phyloP scores from a whole-genome alignment of 2,113 vertebrate species.

The Hippocampus comes region DNA sequence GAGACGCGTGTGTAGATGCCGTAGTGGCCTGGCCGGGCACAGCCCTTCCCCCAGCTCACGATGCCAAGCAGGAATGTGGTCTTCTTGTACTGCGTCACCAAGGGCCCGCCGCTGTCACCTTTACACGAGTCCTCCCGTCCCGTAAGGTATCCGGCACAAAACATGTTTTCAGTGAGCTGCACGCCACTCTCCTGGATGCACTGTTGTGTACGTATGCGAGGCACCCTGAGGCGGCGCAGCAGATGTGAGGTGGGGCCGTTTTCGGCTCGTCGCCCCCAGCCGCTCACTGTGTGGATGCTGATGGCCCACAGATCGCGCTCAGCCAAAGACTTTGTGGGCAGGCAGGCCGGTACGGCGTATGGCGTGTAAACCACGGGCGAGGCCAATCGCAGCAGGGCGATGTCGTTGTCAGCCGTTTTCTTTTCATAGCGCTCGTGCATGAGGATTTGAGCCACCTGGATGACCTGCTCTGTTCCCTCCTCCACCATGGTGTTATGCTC shows the following conservation, averaged over 20 bases:
- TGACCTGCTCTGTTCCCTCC: slow-evolving; percentile 79
- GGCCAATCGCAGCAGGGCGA: slow-evolving; percentile 78
- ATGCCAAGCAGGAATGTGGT: slow-evolving; percentile 87
- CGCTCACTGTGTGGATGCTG: slow-evolving; percentile 79
- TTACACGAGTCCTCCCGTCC: slow-evolving; percentile 85
- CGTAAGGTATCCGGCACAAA: slow-evolving; percentile 87
- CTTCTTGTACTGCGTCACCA: slow-evolving; percentile 80
- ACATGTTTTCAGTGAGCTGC: slow-evolving; percentile 85
- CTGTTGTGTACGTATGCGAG: slow-evolving; percentile 79
- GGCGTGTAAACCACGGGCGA: slow-evolving; percentile 65
- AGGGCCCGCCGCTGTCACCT: slow-evolving; percentile 90
- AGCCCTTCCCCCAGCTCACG: slow-evolving; percentile 94
- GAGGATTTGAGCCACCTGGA: slow-evolving; percentile 59
- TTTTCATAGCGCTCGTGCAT: slow-evolving; percentile 71
- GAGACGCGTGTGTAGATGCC: slow-evolving; percentile 91
- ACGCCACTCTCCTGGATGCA: slow-evolving; percentile 74
- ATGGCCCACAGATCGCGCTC: slow-evolving; percentile 72
- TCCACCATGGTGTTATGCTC: slow-evolving; percentile 67
- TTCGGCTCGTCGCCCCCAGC: slow-evolving; percentile 85
- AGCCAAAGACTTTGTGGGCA: slow-evolving; percentile 76
- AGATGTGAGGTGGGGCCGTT: slow-evolving; percentile 73
- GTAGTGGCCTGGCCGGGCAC: slow-evolving; percentile 78
- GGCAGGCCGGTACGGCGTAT: slow-evolving; percentile 79
- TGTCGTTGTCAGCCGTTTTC: slow-evolving; percentile 74
- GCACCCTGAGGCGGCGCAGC: slow-evolving; percentile 78